phyloP scores from a whole-genome alignment of 2,797 vertebrate species.

The Darevskia nairensis region DNA sequence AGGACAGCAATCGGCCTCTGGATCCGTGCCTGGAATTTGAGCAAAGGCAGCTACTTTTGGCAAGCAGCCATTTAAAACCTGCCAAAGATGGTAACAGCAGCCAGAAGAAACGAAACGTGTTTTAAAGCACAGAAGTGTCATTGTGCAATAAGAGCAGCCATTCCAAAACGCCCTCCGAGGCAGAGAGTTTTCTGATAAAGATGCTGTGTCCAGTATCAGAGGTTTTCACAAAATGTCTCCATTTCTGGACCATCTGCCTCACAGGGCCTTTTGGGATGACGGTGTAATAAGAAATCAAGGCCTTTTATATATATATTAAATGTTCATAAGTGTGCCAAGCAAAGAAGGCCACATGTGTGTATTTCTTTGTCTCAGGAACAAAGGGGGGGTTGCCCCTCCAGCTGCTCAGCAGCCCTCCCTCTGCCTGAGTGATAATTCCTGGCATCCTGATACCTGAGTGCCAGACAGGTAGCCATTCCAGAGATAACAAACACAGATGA shows the following conservation, averaged over 20 bases:
- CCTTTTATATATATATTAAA: too few species aligned
- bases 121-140: not conserved
- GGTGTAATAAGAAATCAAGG: too few species aligned
- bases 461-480: too few species aligned
- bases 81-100: constrained; percentile 1
- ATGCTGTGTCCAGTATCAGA: too few species aligned
- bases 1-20: not conserved
- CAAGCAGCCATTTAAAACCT: not conserved
- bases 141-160: not conserved
- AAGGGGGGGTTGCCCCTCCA: too few species aligned
- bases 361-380: too few species aligned
- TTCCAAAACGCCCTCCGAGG: not conserved
- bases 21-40: constrained; percentile 4
- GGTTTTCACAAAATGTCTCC: not conserved
- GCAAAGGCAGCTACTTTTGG: constrained; percentile 6
- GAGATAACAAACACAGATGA: too few species aligned
- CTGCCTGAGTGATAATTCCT: too few species aligned
- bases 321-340: too few species aligned
- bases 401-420: too few species aligned
- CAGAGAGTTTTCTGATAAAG: not conserved
- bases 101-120: not conserved
- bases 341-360: too few species aligned
- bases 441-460: too few species aligned
- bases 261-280: not conserved
- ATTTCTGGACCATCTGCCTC: not conserved